These are phyloP conservation scores for Nyctalus aviator DNA, from an alignment of 2,797 vertebrate genomes.

Conservation along the genomic window DNA sequence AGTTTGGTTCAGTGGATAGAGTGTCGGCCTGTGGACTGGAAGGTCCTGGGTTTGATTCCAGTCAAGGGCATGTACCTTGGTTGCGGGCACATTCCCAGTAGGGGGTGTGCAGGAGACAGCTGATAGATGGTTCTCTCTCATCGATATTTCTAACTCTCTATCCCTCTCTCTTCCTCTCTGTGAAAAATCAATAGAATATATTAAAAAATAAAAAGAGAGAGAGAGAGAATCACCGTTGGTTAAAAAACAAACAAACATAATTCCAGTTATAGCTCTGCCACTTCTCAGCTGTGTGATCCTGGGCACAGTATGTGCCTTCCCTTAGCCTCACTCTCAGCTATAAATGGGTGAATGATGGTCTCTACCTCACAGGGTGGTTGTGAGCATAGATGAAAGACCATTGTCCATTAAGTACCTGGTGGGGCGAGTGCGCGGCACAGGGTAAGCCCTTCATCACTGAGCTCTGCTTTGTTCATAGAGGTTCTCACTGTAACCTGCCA, in stretches of 20 bases:
- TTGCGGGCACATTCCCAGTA: no score
- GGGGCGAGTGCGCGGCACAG: background rate
- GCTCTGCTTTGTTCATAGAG: accelerated
- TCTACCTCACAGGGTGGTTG: background rate
- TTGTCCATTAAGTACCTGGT: accelerated
- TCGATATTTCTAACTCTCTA: no score
- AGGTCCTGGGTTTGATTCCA: no score
- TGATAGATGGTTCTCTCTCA: no score
- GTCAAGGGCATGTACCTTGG: no score
- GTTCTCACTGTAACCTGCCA: accelerated
- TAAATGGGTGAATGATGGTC: background rate
- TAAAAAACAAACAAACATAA: background rate
- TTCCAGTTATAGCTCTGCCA: background rate
- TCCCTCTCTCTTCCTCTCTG: no score
- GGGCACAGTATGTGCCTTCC: accelerated
- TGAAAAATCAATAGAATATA: no score
- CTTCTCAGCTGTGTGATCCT: background rate
- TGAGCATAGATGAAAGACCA: background rate
- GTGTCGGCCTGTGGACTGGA: no score
- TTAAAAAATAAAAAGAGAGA: no score
- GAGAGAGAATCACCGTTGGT: background rate
- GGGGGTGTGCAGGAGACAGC: no score
- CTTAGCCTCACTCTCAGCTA: background rate
- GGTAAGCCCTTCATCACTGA: background rate
- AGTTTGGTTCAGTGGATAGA: no score